phyloP scores from a whole-genome alignment of 23 tunicate species.

The Aplidium turbinatum region DNA sequence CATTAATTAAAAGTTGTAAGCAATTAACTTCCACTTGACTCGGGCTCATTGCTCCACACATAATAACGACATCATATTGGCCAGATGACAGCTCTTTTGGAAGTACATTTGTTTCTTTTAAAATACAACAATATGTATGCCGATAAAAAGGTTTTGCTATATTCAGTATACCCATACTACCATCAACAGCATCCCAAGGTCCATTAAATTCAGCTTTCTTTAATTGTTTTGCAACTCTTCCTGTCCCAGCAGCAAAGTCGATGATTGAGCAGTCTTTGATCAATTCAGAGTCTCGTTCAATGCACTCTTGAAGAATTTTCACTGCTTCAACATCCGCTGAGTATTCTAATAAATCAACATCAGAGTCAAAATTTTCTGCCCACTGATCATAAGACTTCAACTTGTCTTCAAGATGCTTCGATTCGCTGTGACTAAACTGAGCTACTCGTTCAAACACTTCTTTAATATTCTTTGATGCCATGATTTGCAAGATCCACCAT shows the following conservation, averaged over 20 bases:
- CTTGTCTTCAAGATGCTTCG: conserved; percentile 6
- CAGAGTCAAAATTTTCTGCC: conserved; percentile 1
- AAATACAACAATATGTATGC: conserved; percentile 3
- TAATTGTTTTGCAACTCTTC: conserved; percentile 20
- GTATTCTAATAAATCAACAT: conserved; percentile 5
- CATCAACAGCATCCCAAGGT: conserved; percentile 32
- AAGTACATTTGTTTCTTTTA: neutral
- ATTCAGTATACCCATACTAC: conserved; percentile 9
- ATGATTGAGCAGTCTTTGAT: neutral
- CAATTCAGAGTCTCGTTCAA: neutral
- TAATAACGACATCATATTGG: conserved; percentile 21
- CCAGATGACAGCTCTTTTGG: neutral
- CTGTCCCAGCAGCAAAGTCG: conserved; percentile 47
- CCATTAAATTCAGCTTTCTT: conserved; percentile 2
- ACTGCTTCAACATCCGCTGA: conserved; percentile 14
- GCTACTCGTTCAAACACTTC: neutral
- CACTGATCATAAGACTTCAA: conserved; percentile 9
- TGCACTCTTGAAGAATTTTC: neutral
- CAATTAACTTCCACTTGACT: conserved; percentile 34
- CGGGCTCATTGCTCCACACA: conserved; percentile 33
- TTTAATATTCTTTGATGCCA: neutral
- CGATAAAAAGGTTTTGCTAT: neutral
- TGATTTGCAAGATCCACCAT: too few relatives aligned
- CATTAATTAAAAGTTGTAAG: neutral
- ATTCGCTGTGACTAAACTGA: neutral